These are phyloP conservation scores for Apocrypta bakeri DNA, from an alignment of 1,140 invertebrate genomes.

Conservation along the genomic window DNA sequence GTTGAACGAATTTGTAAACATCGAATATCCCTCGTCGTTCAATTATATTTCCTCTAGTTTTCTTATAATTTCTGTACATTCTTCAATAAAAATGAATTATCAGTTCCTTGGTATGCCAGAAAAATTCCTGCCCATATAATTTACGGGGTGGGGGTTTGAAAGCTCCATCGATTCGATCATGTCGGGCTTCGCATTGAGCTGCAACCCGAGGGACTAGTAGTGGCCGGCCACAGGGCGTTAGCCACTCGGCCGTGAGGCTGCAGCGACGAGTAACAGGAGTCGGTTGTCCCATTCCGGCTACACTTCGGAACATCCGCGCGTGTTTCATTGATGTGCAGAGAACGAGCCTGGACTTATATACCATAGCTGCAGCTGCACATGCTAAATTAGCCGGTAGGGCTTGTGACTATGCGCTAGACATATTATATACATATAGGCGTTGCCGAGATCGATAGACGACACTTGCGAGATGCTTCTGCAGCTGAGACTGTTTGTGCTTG, in stretches of 20 bases:
- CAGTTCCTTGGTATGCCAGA: too few relatives aligned
- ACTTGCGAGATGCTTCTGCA: neutral
- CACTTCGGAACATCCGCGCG: neutral
- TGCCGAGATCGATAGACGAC: neutral
- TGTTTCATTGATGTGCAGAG: conserved; percentile 19
- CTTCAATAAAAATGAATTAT: too few relatives aligned
- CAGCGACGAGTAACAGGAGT: neutral
- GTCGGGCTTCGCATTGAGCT: too few relatives aligned
- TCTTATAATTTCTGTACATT: too few relatives aligned
- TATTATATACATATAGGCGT: neutral
- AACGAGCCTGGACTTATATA: neutral
- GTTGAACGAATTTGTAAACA: too few relatives aligned
- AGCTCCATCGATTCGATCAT: too few relatives aligned
- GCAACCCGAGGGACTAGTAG: neutral
- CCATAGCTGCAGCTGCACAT: neutral
- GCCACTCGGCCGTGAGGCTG: neutral
- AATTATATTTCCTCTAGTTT: too few relatives aligned
- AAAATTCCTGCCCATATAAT: too few relatives aligned
- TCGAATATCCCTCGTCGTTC: too few relatives aligned
- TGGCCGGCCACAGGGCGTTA: neutral
- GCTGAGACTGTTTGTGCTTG: too few relatives aligned
- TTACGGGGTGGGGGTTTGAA: too few relatives aligned
- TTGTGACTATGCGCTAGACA: neutral
- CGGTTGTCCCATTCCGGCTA: neutral
- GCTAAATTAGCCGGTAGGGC: neutral